Evolutionary conservation across 2,113 vertebrate genomes (phyloP).

Genomic region (Grammomys surdaster): DNA sequence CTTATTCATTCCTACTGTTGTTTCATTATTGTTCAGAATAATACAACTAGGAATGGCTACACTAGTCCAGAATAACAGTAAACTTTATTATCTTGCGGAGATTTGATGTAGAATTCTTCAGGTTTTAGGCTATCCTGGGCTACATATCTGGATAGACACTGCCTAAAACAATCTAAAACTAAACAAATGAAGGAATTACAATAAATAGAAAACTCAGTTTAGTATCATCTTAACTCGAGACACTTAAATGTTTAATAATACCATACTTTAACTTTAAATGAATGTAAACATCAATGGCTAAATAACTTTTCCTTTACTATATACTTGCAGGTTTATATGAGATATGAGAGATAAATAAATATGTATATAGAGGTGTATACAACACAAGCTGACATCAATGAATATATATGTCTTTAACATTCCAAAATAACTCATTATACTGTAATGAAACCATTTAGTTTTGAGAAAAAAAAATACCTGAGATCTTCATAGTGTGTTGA

Average conservation of each 20-base stretch:
- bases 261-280: background rate
- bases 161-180: background rate
- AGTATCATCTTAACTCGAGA: background rate
- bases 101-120: background rate
- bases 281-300: background rate
- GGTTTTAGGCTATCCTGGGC: background rate
- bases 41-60: background rate
- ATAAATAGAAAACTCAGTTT: background rate
- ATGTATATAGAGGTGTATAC: background rate
- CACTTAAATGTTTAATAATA: slow-evolving; percentile 19
- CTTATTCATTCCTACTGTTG: slow-evolving; percentile 40
- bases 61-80: background rate
- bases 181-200: background rate
- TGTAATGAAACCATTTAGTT: background rate
- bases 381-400: background rate
- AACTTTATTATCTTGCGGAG: background rate
- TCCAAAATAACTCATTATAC: background rate
- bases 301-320: background rate
- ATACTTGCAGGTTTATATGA: background rate
- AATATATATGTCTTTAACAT: background rate
- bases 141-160: background rate
- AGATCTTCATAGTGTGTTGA: background rate
- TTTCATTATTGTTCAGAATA: background rate
- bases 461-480: background rate
- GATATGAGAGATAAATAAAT: background rate